Evolutionary conservation across 2,797 vertebrate species (phyloP), one percentile per base, ranked within the genome.

Genomic region (Acanthornis magna): DNA sequence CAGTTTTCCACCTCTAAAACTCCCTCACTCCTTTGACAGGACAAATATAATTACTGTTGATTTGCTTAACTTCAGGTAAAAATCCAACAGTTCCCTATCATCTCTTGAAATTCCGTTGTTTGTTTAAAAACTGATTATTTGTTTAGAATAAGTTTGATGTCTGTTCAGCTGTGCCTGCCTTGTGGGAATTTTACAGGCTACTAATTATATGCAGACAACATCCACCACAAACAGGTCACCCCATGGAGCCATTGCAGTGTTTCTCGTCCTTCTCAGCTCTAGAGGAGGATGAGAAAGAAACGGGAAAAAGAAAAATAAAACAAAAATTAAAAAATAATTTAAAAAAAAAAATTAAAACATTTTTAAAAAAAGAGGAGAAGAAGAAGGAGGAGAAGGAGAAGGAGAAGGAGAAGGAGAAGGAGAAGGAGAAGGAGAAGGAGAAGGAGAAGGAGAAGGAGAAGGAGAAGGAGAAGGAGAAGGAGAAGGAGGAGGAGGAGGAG

Each of bases 121-220:
- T 81, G 68, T 86, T 93, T 91, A 79, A n/a, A 79, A 78, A 48
- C 36, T 58, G 29, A 65, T 88, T 72, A 75, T 87, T 93, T 82
- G 79, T 48, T 91, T 89, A 57, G 73, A 82, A 79, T 27, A 62
- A 62, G 38, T 80, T 73, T 74, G 70, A 70, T 72, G 62, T 75
- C 85, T 90, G 36, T 84, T 80, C 71, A 84, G 48, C 50, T 53
- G 43, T 42, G 40, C n/a, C 30, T 66, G 36, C 47, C 80, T 63
- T 86, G 40, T 47, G 58, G 80, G 73, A 79, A 78, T 90, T 87
- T 79, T 70, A 81, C 38, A 50, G 54, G 38, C 76, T 72, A 25
- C 34, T 94, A 42, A 81, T 88, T 95, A 90, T 40, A 8, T 73
- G 40, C 68, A 95, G 93, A 75, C 63, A 86, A 65, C 51, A 82